Conservation (phyloP, 2,113 vertebrate genomes). For the Athene cunicularia region DNA sequence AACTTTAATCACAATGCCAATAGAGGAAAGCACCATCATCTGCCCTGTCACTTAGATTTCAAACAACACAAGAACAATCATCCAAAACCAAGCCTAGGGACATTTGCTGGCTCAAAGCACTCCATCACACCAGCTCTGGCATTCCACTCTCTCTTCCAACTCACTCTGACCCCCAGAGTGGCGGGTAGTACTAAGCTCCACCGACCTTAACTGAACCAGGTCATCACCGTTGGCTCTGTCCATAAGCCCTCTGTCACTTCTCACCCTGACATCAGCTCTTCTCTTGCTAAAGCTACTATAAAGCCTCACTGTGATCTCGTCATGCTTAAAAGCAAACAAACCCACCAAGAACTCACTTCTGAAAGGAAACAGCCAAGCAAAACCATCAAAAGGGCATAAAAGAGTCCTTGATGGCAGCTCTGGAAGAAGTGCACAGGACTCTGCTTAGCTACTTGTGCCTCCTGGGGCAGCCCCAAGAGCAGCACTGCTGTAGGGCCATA, state of each 20-base stretch:
- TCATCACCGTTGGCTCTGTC: background rate
- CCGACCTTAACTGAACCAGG: background rate
- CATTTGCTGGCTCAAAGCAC: background rate
- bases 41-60: background rate
- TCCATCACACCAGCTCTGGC: background rate
- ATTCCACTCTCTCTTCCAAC: background rate
- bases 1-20: background rate
- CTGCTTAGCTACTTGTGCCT: background rate
- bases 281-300: background rate
- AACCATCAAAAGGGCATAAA: background rate
- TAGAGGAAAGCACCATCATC: background rate
- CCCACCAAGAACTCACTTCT: background rate
- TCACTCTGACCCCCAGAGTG: background rate
- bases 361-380: background rate
- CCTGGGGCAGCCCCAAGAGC: background rate
- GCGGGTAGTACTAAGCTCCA: background rate
- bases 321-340: background rate
- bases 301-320: background rate
- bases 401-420: background rate
- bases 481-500: background rate
- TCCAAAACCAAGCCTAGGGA: background rate
- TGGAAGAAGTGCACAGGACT: background rate
- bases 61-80: background rate
- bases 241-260: background rate
- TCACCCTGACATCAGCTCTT: background rate